A percentile compares a stretch with the other conserved stretches of the same genome.
Conservation (phyloP, 2,888 invertebrate species). For the Ypsolopha sequella region DNA sequence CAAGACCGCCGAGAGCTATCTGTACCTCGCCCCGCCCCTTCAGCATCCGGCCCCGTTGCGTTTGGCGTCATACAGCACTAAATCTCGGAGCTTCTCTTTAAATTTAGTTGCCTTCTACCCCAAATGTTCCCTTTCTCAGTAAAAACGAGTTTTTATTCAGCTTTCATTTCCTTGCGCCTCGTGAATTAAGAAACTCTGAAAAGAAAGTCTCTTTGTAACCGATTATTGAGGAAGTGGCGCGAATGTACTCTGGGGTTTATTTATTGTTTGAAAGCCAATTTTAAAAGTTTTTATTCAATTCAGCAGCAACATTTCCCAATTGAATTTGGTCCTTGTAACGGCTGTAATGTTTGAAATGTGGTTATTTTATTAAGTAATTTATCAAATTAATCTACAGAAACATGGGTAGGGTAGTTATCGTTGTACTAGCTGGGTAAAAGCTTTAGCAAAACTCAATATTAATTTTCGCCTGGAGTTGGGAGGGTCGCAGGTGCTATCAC, state of each 20-base stretch:
- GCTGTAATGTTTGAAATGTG: not conserved
- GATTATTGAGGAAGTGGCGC: not conserved
- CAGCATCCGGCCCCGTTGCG: slow-evolving; percentile 33
- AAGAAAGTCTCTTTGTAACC: not conserved
- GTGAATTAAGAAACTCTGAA: not conserved
- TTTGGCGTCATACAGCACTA: slow-evolving; percentile 49
- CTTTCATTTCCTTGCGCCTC: slow-evolving; percentile 4
- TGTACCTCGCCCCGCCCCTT: slow-evolving; percentile 30
- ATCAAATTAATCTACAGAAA: not conserved
- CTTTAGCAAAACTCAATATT: slow-evolving; percentile 1
- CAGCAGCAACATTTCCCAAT: not conserved
- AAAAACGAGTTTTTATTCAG: slow-evolving; percentile 4
- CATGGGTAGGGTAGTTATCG: not conserved
- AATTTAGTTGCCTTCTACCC: slow-evolving; percentile 38
- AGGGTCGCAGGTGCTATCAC: slow-evolving; percentile 1
- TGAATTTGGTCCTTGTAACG: not conserved
- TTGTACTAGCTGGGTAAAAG: not conserved
- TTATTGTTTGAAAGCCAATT: not conserved
- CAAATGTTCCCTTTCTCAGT: slow-evolving; percentile 16
- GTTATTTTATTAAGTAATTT: not conserved
- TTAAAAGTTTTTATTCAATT: not conserved
- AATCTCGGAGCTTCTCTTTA: slow-evolving; percentile 42
- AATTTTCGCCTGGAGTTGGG: not conserved
- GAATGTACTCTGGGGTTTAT: not conserved
- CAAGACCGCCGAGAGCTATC: not conserved